Percentiles rank a stretch among this genome's conserved stretches.
Evolutionary conservation across 2,113 vertebrate species (phyloP).

Genomic region (Archilochus colubris): DNA sequence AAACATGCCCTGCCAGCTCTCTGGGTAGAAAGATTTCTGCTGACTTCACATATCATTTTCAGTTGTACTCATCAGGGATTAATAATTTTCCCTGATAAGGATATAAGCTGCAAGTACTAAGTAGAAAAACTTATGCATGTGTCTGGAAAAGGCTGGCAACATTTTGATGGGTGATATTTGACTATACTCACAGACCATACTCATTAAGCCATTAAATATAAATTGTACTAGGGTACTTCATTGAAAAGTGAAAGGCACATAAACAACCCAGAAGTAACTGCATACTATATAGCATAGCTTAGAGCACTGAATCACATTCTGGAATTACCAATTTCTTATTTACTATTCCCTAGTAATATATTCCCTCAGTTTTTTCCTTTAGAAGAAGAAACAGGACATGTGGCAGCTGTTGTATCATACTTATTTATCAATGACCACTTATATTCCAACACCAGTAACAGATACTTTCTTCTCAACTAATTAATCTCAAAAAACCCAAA

Average conservation of each 20-base stretch:
- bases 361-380: background rate
- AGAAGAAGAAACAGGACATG: background rate
- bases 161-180: background rate
- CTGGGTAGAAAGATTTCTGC: slow-evolving; percentile 44
- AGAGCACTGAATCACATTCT: background rate
- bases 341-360: background rate
- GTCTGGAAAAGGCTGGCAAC: background rate
- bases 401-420: background rate
- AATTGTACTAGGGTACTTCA: background rate
- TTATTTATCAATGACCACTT: background rate
- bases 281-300: background rate
- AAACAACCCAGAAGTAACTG: background rate
- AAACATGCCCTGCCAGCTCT: background rate
- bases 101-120: background rate
- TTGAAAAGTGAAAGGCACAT: background rate
- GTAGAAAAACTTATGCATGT: background rate
- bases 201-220: background rate
- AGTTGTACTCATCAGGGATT: slow-evolving; percentile 32
- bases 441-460: background rate
- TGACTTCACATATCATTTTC: slow-evolving; percentile 50
- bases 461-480: background rate
- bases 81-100: slow-evolving; percentile 6
- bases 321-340: background rate
- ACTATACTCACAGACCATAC: background rate
- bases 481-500: background rate